Conservation (phyloP, 1,140 invertebrate genomes). For the Sipha flava region DNA sequence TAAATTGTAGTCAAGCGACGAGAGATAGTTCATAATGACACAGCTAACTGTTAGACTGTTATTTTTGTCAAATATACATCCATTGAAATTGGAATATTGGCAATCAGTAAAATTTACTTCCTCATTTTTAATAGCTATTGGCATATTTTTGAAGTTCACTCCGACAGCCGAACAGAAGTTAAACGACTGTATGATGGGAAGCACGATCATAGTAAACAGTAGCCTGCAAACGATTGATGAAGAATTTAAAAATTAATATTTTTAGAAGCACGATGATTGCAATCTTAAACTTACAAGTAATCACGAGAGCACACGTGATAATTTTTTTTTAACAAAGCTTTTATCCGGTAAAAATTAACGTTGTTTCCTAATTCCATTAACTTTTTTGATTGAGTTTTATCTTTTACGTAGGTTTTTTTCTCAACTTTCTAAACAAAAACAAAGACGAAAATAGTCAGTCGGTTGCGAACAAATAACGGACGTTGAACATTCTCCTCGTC, state of each 20-base stretch:
- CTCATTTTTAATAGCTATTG: conserved; percentile 8
- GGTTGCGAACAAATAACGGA: too few species aligned
- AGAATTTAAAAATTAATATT: background rate
- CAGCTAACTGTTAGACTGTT: background rate
- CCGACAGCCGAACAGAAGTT: background rate
- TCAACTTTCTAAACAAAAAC: background rate
- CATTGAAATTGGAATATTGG: background rate
- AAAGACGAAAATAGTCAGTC: too few species aligned
- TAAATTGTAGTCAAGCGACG: background rate
- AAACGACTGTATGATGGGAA: background rate
- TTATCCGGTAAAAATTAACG: background rate
- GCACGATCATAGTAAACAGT: background rate
- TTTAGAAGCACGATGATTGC: background rate
- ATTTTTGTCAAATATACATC: background rate
- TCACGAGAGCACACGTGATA: background rate
- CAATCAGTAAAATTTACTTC: background rate
- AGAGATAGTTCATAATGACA: background rate
- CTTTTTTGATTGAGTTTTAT: background rate
- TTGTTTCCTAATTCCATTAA: background rate
- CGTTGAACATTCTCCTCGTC: too few species aligned
- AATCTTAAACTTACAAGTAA: background rate
- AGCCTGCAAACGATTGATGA: background rate
- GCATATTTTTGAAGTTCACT: background rate
- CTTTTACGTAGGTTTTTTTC: too few species aligned
- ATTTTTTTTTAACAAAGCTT: background rate